Percentiles rank a stretch among this genome's conserved stretches.
phyloP scores from a whole-genome alignment of 92 coral and sea anemone genomes.

The Montipora capitata region DNA sequence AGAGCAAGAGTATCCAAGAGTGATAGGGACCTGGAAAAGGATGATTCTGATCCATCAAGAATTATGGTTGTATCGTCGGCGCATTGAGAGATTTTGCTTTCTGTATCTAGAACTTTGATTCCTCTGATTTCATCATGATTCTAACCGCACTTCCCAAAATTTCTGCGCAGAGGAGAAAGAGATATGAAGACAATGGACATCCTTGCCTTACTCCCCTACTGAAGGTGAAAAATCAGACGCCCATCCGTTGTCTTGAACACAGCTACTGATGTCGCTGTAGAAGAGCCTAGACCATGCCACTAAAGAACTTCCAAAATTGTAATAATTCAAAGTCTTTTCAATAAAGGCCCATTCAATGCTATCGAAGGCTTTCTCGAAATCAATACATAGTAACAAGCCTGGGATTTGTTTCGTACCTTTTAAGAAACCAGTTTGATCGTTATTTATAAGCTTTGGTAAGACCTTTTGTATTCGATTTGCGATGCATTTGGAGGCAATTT shows the following conservation, averaged over 20 bases:
- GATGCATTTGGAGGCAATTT: no score
- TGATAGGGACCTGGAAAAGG: not conserved
- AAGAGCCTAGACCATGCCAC: not conserved
- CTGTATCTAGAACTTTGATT: not conserved
- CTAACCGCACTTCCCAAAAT: conserved; percentile 10
- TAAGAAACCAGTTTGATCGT: no score
- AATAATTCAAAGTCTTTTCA: not conserved
- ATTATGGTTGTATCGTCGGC: conserved; percentile 31
- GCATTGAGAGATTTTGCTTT: conserved; percentile 4
- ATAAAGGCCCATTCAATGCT: no score
- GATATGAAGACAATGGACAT: conserved; percentile 7
- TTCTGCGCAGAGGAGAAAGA: conserved; percentile 20
- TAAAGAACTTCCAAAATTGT: conserved; percentile 14
- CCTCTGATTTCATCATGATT: conserved; percentile 10
- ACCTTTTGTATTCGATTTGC: no score
- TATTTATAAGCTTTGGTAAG: no score
- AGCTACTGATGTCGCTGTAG: conserved; percentile 11
- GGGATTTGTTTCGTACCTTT: no score
- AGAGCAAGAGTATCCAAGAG: conserved; percentile 3
- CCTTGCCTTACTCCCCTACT: not conserved
- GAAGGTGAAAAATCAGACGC: not conserved
- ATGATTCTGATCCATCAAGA: conserved; percentile 34
- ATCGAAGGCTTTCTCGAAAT: no score
- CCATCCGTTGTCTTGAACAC: not conserved
- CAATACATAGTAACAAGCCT: no score